These are phyloP conservation scores for Urocynchramus pylzowi DNA, from an alignment of 2,113 vertebrate genomes.

Conservation along the genomic window DNA sequence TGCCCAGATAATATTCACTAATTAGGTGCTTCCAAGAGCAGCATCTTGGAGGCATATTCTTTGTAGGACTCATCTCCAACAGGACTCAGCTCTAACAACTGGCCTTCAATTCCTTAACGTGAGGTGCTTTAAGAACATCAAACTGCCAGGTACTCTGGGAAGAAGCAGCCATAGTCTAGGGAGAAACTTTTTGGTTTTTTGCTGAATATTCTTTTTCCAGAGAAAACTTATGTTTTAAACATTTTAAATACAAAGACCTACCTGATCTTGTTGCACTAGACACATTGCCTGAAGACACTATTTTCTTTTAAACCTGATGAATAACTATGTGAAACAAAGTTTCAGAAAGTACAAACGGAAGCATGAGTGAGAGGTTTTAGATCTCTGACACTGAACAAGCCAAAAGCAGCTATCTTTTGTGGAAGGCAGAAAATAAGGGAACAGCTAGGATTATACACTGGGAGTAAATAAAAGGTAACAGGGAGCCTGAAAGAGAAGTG, in stretches of 20 bases:
- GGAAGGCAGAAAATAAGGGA: neutral
- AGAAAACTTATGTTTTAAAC: neutral
- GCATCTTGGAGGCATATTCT: neutral
- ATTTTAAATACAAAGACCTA: neutral
- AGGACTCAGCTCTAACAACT: neutral
- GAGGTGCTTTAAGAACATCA: neutral
- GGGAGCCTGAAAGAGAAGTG: neutral
- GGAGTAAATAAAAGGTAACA: neutral
- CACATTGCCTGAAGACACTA: neutral
- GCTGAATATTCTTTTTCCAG: neutral
- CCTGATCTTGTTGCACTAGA: neutral
- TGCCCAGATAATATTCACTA: neutral
- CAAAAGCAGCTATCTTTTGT: neutral
- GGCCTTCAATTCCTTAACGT: neutral
- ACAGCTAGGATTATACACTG: neutral
- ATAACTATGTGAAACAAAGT: neutral
- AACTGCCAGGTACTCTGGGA: neutral
- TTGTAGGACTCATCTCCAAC: neutral
- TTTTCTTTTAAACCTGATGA: conserved; percentile 9
- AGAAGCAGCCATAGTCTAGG: neutral
- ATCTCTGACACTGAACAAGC: neutral
- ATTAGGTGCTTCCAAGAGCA: neutral
- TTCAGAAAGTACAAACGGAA: neutral
- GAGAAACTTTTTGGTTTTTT: neutral
- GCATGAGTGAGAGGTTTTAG: neutral